Evolutionary conservation across 2,113 vertebrate genomes (phyloP), one percentile per base, ranked within the genome.

Genomic region (Pholis gunnellus): DNA sequence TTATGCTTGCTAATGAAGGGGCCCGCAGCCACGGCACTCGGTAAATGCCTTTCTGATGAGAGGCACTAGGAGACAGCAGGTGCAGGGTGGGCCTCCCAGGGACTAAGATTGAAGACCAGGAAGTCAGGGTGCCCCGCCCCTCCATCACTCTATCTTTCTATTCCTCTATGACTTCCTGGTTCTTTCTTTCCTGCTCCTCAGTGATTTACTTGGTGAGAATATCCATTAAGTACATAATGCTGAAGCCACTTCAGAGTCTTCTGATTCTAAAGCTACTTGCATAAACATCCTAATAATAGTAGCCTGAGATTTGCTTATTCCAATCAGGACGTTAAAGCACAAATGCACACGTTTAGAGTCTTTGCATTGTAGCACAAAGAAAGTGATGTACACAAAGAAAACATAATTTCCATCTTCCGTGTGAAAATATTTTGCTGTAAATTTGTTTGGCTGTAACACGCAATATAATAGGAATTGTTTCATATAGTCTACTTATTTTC

Each of bases 11-110:
- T 99, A 99, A 99, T 99, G 93, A 98, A 98, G 96, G 97, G 97
- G 97, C 98, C 98, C 92, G 96, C 97, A 99, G 98, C 97, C 97
- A 98, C 96, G 94, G 96, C 97, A 95, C 97, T 96, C 95, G 93
- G 95, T 97, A 98, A 99, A 99, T 98, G 97, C 96, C 97, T 99
- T 98, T 97, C 97, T 99, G 98, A 99, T 98, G 97, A 98, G 94
- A 83, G 87, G 96, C 96, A 96, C 96, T 95, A 96, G 95, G 96
- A 97, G 97, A 97, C 96, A 97, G 97, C 98, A 99, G 97, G 98
- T 99, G 98, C 98, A 97, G 96, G 96, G 96, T 96, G 94, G 97
- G 97, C 98, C 97, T 98, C 97, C 97, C 96, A 98, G 97, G 97
- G 98, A 98, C 97, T 96, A 95, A 98, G 97, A 99, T 98, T 97